Conservation (phyloP, 2,797 vertebrate species). For the Ceryle rudis region DNA sequence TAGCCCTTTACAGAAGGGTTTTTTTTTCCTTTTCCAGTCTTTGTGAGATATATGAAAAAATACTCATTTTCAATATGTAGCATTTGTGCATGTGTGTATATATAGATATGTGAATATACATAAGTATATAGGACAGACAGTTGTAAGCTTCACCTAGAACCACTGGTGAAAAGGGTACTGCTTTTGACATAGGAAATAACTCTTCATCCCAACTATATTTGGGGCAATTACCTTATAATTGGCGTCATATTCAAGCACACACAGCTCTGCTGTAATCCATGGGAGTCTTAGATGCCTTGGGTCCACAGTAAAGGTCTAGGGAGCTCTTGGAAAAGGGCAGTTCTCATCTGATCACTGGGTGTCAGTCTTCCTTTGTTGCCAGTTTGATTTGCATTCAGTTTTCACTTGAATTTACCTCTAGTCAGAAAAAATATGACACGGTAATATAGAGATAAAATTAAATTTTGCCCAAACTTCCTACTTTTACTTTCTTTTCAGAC, state of each 20-base stretch:
- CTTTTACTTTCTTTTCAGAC: not conserved
- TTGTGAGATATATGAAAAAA: not conserved
- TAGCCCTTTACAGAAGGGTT: not conserved
- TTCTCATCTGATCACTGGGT: not conserved
- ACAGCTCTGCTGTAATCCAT: not conserved
- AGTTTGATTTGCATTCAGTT: not conserved
- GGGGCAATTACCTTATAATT: not conserved
- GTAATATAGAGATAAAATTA: not conserved
- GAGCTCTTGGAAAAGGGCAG: not conserved
- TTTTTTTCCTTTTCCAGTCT: not conserved
- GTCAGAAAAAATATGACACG: not conserved
- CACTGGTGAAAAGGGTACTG: not conserved
- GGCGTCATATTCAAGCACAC: not conserved
- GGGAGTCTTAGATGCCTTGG: not conserved
- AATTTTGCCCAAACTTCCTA: not conserved
- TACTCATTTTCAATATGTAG: not conserved
- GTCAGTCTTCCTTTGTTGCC: not conserved
- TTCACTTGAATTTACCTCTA: not conserved
- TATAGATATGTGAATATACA: not conserved
- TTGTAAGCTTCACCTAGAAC: not conserved
- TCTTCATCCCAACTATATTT: not conserved
- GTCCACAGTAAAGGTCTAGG: not conserved
- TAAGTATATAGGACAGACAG: not conserved
- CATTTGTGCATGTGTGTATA: accelerated
- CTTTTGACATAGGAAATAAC: not conserved